Evolutionary conservation across 2,888 invertebrate genomes (phyloP).

Genomic region (Noctuana brunneofusca): DNA sequence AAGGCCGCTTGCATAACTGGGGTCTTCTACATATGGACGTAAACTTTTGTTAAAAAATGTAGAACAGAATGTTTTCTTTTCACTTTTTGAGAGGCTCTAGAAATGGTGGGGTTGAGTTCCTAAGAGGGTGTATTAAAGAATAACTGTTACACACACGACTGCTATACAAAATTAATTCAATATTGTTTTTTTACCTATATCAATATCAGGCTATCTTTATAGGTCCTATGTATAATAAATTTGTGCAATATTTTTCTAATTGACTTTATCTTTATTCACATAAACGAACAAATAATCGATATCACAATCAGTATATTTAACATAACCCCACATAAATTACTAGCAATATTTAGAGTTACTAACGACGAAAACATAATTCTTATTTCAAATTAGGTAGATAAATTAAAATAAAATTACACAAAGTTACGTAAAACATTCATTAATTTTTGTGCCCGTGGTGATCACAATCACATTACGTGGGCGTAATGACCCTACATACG

Average conservation of each 20-base stretch:
- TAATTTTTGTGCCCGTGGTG: conserved; percentile 12
- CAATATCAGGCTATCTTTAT: no score
- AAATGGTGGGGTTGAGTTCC: not conserved
- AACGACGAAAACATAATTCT: no score
- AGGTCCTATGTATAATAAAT: no score
- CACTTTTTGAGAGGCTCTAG: conserved; percentile 7
- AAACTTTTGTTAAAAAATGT: conserved; percentile 36
- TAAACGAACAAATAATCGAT: no score
- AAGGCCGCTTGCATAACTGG: conserved; percentile 46
- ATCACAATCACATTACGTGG: conserved; percentile 6
- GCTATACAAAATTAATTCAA: no score
- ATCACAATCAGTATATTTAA: no score
- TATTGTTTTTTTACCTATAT: no score
- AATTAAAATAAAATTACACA: no score
- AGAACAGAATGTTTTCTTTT: conserved; percentile 20
- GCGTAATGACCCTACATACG: conserved; percentile 22
- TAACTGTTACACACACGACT: not conserved
- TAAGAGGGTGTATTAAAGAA: not conserved
- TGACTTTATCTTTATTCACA: no score
- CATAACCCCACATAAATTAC: no score
- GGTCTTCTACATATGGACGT: conserved; percentile 27
- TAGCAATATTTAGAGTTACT: no score
- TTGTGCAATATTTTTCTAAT: no score
- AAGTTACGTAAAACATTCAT: conserved; percentile 16
- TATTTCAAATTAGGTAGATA: not conserved